A percentile compares a stretch with the other conserved stretches of the same genome.
These are phyloP conservation scores for Danio tinwini DNA, from an alignment of 2,797 vertebrate species.

Conservation along the genomic window DNA sequence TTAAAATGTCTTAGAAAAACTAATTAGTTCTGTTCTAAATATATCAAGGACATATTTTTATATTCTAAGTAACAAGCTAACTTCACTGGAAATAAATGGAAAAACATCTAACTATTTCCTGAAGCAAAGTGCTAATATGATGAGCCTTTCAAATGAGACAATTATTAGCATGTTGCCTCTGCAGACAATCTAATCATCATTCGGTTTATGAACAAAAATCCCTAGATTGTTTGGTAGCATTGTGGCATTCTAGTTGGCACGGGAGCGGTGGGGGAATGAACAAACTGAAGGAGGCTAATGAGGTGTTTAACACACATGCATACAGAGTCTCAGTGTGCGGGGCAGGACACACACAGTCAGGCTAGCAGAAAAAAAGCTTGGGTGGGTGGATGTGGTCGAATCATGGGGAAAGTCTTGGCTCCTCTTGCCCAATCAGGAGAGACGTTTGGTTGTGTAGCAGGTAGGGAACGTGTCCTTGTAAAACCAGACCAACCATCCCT, in stretches of 20 bases:
- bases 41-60: not conserved
- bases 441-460: slow-evolving; percentile 3
- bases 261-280: not conserved
- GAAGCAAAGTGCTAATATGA: not conserved
- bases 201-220: not conserved
- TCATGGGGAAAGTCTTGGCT: not conserved
- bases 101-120: not conserved
- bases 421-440: slow-evolving; percentile 6
- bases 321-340: slow-evolving; percentile 2
- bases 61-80: not conserved
- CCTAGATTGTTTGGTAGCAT: not conserved
- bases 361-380: slow-evolving; percentile 6
- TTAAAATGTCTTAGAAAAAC: not conserved
- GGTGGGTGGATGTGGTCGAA: slow-evolving; percentile 14
- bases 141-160: not conserved
- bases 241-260: not conserved
- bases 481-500: slow-evolving; percentile 16
- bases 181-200: not conserved
- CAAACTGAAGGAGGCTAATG: slow-evolving; percentile 8
- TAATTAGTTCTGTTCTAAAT: not conserved
- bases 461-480: slow-evolving; percentile 34
- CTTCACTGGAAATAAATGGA: not conserved
- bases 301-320: slow-evolving; percentile 34
- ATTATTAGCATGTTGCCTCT: not conserved
- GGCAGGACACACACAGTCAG: slow-evolving; percentile 43